Percentiles rank a stretch among this genome's conserved stretches.
Conservation (phyloP, 2,797 vertebrate genomes). For the Rhynchotus rufescens region DNA sequence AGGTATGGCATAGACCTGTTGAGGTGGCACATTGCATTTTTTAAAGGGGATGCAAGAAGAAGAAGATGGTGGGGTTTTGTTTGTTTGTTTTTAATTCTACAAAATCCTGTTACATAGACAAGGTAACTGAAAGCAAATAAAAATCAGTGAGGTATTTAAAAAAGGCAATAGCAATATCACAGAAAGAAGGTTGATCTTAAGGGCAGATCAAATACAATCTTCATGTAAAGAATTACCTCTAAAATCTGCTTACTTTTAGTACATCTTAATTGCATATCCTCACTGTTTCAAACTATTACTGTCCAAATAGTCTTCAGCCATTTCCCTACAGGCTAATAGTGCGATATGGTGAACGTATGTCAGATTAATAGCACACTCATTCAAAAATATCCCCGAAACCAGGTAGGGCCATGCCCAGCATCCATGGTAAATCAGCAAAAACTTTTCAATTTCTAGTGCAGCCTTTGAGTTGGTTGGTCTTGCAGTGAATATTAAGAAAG, state of each 20-base stretch:
- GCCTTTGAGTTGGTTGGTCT: neutral
- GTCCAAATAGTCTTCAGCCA: neutral
- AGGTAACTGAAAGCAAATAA: constrained; percentile 5
- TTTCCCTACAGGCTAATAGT: neutral
- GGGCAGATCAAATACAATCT: neutral
- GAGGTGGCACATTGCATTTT: constrained; percentile 51
- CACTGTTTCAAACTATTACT: neutral
- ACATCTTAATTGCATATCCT: neutral
- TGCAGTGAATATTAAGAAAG: neutral
- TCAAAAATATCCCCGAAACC: neutral
- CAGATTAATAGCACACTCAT: neutral
- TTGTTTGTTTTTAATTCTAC: neutral
- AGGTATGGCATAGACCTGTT: constrained; percentile 44
- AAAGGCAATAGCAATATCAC: constrained; percentile 6
- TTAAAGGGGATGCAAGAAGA: constrained; percentile 15
- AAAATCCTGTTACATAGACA: neutral
- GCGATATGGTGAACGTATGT: neutral
- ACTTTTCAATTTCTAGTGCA: neutral
- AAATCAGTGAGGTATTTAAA: constrained; percentile 19
- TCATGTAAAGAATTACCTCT: neutral
- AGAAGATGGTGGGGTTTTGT: neutral
- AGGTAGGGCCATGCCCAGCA: neutral
- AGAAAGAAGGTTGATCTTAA: neutral
- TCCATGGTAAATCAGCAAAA: neutral
- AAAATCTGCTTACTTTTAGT: neutral